Evolutionary conservation across 2,113 vertebrate genomes (phyloP), one percentile per base, ranked within the genome.

Genomic region (Hemicordylus capensis): DNA sequence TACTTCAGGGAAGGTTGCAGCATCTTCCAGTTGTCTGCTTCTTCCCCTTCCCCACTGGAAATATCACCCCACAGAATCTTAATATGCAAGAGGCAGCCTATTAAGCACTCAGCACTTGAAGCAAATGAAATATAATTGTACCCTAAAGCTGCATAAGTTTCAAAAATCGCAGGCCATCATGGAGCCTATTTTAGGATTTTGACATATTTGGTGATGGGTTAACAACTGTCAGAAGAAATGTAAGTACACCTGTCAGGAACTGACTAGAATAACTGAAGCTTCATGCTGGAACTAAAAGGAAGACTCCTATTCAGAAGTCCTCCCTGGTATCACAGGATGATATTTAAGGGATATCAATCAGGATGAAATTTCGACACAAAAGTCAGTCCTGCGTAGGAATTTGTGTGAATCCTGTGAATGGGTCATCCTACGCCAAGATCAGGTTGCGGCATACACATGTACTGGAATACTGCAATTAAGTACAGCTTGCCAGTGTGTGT

Each of bases 71-170:
- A 66, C 5, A 51, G 46, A n/a, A 31, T 48, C 72, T 58, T 70
- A 70, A 69, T 69, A 81, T 31, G 51, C 34, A 70, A 81, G 48
- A 70, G 15, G 48, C 34, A 58, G 48, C 66, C 26, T 56, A 37
- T 54, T 70, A 81, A 81, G 37, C 48, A 56, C 22, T 31, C 34
- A 81, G 37, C 83, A 63, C 37, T 44, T 72, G 34, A 81, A 58
- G 19, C 72, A 81, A 81, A 58, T 66, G 26, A 42, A 56, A 66
- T 67, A 56, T 76, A 84, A 76, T 67, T 56, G 48, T 76, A 56
- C 26, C 82, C 46, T 84, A 84, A 64, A 84, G 46, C 48, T 54
- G 34, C 61, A 66, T 76, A 56, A 37, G 56, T 76, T 61, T 75
- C 10, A 24, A 15, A n/a, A 84, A 84, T 39, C 74, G 9, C 56